These are phyloP conservation scores for Suncus etruscus DNA, from an alignment of 2,113 vertebrate species.

Conservation along the genomic window DNA sequence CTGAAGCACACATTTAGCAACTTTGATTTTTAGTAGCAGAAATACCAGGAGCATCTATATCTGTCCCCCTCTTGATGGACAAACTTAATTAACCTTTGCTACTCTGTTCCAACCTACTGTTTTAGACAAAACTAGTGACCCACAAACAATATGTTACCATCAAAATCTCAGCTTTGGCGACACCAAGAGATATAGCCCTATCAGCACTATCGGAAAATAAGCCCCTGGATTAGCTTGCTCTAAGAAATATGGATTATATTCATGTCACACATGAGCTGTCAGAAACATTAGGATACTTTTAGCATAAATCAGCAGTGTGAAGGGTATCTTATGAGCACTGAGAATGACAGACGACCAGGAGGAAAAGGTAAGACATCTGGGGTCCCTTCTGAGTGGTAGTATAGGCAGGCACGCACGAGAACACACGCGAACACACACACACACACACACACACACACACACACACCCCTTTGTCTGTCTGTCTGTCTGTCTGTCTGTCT, in stretches of 20 bases:
- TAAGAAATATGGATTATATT: conserved; percentile 95
- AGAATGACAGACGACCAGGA: conserved; percentile 81
- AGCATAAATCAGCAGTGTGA: conserved; percentile 93
- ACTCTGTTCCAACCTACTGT: conserved; percentile 93
- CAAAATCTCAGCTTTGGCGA: conserved; percentile 88
- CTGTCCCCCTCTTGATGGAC: conserved; percentile 91
- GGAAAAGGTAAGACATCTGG: conserved; percentile 72
- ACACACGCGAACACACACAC: not conserved
- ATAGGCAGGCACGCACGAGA: not conserved
- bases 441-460: no score
- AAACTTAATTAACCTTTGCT: conserved; percentile 99
- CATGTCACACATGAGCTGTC: conserved; percentile 92
- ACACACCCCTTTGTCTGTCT: no score
- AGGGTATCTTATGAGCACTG: conserved; percentile 86
- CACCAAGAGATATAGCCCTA: conserved; percentile 90
- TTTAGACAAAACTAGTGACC: conserved; percentile 95
- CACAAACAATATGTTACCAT: conserved; percentile 95
- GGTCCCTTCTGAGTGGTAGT: conserved; percentile 46
- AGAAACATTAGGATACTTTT: conserved; percentile 95
- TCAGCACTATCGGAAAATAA: conserved; percentile 90
- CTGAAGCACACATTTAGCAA: conserved; percentile 70
- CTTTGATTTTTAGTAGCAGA: conserved; percentile 85
- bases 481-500: no score
- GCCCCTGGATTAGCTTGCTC: conserved; percentile 89
- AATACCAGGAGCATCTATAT: conserved; percentile 86